Evolutionary conservation across 1,140 invertebrate genomes (phyloP), one percentile per base, ranked within the genome.

Genomic region (Wiebesia pumilae): DNA sequence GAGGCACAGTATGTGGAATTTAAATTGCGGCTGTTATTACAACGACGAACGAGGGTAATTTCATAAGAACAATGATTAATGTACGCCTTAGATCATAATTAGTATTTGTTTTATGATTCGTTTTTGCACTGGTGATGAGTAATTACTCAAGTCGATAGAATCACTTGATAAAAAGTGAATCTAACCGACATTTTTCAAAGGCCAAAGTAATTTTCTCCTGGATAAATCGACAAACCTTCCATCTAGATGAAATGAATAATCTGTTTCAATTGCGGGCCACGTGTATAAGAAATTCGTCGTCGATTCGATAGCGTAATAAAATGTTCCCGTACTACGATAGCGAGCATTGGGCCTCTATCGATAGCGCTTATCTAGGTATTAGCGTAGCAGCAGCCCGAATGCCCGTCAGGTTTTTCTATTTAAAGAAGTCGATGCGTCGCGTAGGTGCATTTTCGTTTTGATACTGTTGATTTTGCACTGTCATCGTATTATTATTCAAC

Each of bases 401-500:
- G 19, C 51, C 51, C 2, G 19, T 7, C 51, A 54, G 9, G 19
- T 16, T 14, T 16, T 54, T 16, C 9, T 16, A 54, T 54, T 54
- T 54, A 14, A 62, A 27, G 27, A 62, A 27, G 1, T 62, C 24
- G 1, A 14, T 2, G 14, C 58, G 24, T 62, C 19, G 6, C 24
- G 24, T 14, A 7, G 21, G 24, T 1, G 21, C 24, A 62, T 27
- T 62, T 27, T 62, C 10, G 4, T 62, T 62, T 62, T 27, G 6
- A 27, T 21, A 2, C 27, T 24, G 24, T 62, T 27, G 58, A 33
- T 40, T 73, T 73, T 4, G 14, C 33, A 24, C 7, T 33, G 19
- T 24, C 69, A 73, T 71, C n/a, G 4, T 16, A 35, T 73, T 73
- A 40, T 73, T 73, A 73, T 73, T 73, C 69, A 73, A 40, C 38